Percentiles rank a stretch among this genome's conserved stretches.
Evolutionary conservation across 1,140 invertebrate genomes (phyloP).

Genomic region (Drosophila pandora): DNA sequence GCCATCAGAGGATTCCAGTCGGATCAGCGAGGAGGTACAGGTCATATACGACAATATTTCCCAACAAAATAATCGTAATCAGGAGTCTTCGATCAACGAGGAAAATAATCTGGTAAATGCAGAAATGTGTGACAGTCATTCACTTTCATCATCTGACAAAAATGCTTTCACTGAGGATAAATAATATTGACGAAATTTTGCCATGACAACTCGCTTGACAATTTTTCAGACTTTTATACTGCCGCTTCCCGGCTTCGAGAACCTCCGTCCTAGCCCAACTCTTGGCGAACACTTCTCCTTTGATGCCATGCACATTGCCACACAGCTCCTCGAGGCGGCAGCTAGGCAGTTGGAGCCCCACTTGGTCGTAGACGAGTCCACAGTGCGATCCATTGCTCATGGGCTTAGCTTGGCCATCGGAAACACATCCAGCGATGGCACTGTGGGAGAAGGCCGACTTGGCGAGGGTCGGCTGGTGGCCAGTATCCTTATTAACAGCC

Average conservation of each 20-base stretch:
- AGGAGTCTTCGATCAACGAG: neutral
- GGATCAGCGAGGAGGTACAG: neutral
- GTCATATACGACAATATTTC: neutral
- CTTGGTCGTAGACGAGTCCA: neutral
- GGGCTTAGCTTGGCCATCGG: constrained; percentile 1
- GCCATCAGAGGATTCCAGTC: too few relatives aligned
- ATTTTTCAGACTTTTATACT: too few relatives aligned
- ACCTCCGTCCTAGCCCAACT: too few relatives aligned
- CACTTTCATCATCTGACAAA: too few relatives aligned
- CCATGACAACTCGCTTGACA: too few relatives aligned
- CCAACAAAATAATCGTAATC: neutral
- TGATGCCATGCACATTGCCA: neutral
- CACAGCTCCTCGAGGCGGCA: neutral
- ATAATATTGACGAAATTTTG: too few relatives aligned
- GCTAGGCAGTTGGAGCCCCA: neutral
- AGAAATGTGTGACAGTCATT: too few relatives aligned
- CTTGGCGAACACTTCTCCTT: too few relatives aligned
- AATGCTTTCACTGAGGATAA: too few relatives aligned
- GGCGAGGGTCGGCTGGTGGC: constrained; percentile 12
- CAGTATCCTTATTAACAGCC: constrained; percentile 4
- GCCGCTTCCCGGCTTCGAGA: too few relatives aligned
- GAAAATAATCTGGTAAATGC: neutral
- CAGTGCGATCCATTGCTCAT: constrained; percentile 5
- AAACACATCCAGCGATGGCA: too few relatives aligned
- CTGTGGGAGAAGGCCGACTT: neutral